Percentiles rank a stretch among this genome's conserved stretches.
phyloP scores from a whole-genome alignment of 2,888 invertebrate genomes.

The Dolichopus griseipennis region DNA sequence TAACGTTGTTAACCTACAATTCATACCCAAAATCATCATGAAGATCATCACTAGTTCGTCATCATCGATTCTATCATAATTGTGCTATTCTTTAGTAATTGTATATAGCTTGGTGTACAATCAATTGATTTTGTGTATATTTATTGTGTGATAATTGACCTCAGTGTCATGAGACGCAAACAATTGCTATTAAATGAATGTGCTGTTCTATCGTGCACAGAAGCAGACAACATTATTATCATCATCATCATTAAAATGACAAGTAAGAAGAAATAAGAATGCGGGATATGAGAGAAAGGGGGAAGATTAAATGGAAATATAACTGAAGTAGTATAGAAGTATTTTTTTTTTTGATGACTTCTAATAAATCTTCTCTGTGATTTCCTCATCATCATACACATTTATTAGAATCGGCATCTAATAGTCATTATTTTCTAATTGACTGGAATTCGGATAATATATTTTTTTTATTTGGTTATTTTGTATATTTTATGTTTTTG shows the following conservation, averaged over 20 bases:
- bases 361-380: constrained; percentile 2
- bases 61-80: too few species aligned
- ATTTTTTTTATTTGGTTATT: background rate
- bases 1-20: background rate
- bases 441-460: background rate
- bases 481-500: background rate
- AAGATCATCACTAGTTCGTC: background rate
- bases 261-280: too few species aligned
- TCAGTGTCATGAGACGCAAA: background rate
- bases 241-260: too few species aligned
- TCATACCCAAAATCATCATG: background rate
- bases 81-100: background rate
- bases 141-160: background rate
- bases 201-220: too few species aligned
- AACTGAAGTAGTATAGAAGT: background rate
- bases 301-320: too few species aligned
- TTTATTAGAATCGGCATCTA: background rate
- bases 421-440: background rate
- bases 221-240: too few species aligned
- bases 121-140: background rate
- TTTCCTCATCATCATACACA: background rate
- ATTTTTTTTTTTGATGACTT: background rate
- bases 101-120: background rate
- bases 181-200: background rate
- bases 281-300: too few species aligned